Base-by-base conservation (phyloP, 92 coral and sea anemone species). In the Anthopleura xanthogrammica region DNA sequence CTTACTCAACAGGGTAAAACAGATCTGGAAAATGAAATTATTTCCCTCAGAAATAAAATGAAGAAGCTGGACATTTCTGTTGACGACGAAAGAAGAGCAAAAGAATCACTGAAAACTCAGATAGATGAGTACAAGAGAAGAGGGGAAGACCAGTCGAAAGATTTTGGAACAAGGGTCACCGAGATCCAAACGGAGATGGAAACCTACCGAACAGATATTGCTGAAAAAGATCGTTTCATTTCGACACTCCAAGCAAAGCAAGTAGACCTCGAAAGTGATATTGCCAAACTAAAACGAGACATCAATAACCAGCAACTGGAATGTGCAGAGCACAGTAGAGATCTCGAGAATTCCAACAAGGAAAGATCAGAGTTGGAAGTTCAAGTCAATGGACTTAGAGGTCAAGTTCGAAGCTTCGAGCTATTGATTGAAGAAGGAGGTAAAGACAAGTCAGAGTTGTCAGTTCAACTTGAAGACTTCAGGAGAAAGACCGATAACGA, bases 61-160 rank as follows among this genome's bases (percentile, higher is more conserved):
- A 92, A 92, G 73, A 94, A 94, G 85, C 62, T 94, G 23, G 93
- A 89, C 84, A 83, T 89, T 58, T 90, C 87, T 65, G 40, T 94
- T 52, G 92, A 89, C 17, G 98, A 94, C 46, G 93, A 94, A 77
- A 84, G 81, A 66, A 82, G 79, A 76, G 80, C 92, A 17, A 86
- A 94, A 77, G 98, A 92, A 55, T 87, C 82, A 42, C 73, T 94
- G 46, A 94, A 78, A 70, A 82, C 71, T 36, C 98, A 94, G 81
- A 83, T 94, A 36, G 83, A 88, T 16, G 98, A 94, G 55, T 89
- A 91, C 80, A 91, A 75, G 52, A 85, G 79, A 80, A 86, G 86
- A 89, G 98, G 98, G n/a, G 98, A 94, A 56, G 91, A 85, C 41
- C 97, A 94, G 72, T 90, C 95, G 16, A 91, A 90, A 62, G 98